phyloP scores from a whole-genome alignment of 1,140 invertebrate genomes.

The Hycleus phaleratus region DNA sequence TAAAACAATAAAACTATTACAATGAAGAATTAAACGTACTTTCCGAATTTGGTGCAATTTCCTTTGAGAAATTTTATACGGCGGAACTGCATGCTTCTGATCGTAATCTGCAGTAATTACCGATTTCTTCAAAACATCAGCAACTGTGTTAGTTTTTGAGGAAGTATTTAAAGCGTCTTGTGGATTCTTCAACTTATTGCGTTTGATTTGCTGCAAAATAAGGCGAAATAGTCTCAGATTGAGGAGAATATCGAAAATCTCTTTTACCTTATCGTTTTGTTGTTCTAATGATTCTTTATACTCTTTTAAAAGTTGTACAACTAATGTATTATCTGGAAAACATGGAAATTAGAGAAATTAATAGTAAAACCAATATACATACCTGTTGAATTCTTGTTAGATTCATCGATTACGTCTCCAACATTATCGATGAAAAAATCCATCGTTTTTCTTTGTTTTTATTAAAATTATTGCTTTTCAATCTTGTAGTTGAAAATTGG shows the following conservation, averaged over 20 bases:
- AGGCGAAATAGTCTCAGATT: too few relatives aligned
- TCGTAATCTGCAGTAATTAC: slow-evolving; percentile 60
- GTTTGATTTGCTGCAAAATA: too few relatives aligned
- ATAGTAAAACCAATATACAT: not conserved
- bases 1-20: not conserved
- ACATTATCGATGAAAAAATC: slow-evolving; percentile 37
- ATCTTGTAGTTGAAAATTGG: too few relatives aligned
- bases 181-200: too few relatives aligned
- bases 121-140: slow-evolving; percentile 54
- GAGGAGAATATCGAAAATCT: too few relatives aligned
- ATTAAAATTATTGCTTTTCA: too few relatives aligned
- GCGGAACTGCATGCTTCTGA: slow-evolving; percentile 51
- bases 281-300: slow-evolving; percentile 8
- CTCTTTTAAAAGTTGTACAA: slow-evolving; percentile 24
- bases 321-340: not conserved
- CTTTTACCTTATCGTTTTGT: too few relatives aligned
- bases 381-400: slow-evolving; percentile 11
- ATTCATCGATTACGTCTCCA: slow-evolving; percentile 22
- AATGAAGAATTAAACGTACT: slow-evolving; percentile 41
- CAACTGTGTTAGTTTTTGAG: slow-evolving; percentile 33
- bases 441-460: slow-evolving; percentile 22
- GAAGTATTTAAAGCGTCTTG: not conserved
- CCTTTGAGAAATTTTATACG: slow-evolving; percentile 52
- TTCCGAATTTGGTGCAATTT: slow-evolving; percentile 51
- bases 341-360: too few relatives aligned